These are phyloP conservation scores for Physella acuta DNA, from an alignment of 1,140 invertebrate species.

Conservation along the genomic window DNA sequence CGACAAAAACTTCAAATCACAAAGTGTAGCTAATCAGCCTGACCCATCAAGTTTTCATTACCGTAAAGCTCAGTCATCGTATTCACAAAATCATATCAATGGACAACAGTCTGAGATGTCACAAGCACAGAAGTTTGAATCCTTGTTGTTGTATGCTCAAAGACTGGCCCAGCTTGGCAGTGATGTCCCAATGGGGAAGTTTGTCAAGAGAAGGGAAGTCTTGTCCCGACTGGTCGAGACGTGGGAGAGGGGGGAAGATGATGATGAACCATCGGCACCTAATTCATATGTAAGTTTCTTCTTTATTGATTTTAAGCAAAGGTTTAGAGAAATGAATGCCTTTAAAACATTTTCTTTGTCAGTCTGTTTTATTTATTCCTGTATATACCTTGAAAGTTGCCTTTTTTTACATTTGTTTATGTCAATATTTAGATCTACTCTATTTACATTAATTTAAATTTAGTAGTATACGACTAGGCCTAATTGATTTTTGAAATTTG, in stretches of 20 bases:
- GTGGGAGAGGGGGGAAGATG: constrained; percentile 15
- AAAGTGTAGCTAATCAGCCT: background rate
- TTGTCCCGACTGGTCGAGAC: background rate
- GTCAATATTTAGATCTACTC: too few species aligned
- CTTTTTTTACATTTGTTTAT: too few species aligned
- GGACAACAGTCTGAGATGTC: background rate
- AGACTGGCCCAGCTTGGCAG: constrained; percentile 9
- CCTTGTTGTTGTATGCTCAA: background rate
- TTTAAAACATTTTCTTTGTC: too few species aligned
- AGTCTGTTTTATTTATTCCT: too few species aligned
- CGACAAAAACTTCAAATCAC: background rate
- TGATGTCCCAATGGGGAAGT: constrained; percentile 6
- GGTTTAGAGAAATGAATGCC: too few species aligned
- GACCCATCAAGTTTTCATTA: background rate
- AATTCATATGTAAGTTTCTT: constrained; percentile 9
- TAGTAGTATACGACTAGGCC: too few species aligned
- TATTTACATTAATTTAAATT: too few species aligned
- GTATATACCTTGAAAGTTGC: too few species aligned
- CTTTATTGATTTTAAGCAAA: too few species aligned
- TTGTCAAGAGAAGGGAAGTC: background rate
- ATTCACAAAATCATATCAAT: background rate
- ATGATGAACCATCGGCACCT: background rate
- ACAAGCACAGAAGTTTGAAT: constrained; percentile 14
- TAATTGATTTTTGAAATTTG: too few species aligned
- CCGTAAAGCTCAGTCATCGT: background rate